A percentile compares a stretch with the other conserved stretches of the same genome.
These are phyloP conservation scores for Champsocephalus gunnari DNA, from an alignment of 2,797 vertebrate species.

Conservation along the genomic window DNA sequence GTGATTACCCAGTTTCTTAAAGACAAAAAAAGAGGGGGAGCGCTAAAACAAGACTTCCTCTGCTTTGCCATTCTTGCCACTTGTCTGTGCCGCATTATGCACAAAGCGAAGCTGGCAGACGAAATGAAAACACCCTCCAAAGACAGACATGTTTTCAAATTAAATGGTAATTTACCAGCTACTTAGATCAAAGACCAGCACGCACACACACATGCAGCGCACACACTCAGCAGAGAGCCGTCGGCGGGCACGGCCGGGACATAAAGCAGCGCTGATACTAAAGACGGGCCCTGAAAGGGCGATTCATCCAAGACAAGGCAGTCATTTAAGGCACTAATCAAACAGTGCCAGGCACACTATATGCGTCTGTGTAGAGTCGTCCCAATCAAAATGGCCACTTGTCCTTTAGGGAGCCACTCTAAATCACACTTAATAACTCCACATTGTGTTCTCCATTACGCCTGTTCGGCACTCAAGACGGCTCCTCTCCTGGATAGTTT, in stretches of 20 bases:
- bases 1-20: slow-evolving; percentile 19
- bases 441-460: slow-evolving; percentile 69
- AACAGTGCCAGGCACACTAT: slow-evolving; percentile 59
- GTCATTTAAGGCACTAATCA: slow-evolving; percentile 63
- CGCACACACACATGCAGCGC: slow-evolving; percentile 51
- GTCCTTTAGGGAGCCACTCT: slow-evolving; percentile 70
- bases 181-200: slow-evolving; percentile 62
- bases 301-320: slow-evolving; percentile 60
- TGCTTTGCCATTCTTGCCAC: slow-evolving; percentile 37
- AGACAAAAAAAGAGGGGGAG: slow-evolving; percentile 13
- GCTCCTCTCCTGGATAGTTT: slow-evolving; percentile 61
- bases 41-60: slow-evolving; percentile 40
- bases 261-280: slow-evolving; percentile 52
- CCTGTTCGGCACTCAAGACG: slow-evolving; percentile 68
- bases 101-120: slow-evolving; percentile 35
- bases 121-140: slow-evolving; percentile 49
- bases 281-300: slow-evolving; percentile 59
- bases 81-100: slow-evolving; percentile 38
- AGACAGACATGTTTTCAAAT: slow-evolving; percentile 46
- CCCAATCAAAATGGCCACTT: slow-evolving; percentile 71
- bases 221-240: slow-evolving; percentile 57
- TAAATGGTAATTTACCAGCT: slow-evolving; percentile 55
- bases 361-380: slow-evolving; percentile 60
- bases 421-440: slow-evolving; percentile 74
- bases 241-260: slow-evolving; percentile 43